A percentile compares a stretch with the other conserved stretches of the same genome.
phyloP scores from a whole-genome alignment of 2,113 vertebrate species.

The Lagopus muta region DNA sequence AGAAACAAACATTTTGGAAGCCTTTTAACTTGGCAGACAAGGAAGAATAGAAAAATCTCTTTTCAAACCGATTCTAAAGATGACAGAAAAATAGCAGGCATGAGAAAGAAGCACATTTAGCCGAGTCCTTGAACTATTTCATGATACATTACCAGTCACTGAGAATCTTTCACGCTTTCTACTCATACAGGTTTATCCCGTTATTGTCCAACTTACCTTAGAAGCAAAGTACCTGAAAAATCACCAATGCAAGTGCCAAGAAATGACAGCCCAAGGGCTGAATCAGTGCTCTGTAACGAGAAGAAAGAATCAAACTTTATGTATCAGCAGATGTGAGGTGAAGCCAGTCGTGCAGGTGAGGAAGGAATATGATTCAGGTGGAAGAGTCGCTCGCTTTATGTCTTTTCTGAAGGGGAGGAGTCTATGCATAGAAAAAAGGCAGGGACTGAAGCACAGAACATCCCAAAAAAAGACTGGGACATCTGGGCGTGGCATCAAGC shows the following conservation, averaged over 20 bases:
- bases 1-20: not conserved
- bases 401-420: not conserved
- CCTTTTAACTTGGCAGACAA: not conserved
- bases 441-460: not conserved
- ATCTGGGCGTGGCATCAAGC: not conserved
- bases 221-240: not conserved
- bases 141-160: not conserved
- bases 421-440: not conserved
- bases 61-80: not conserved
- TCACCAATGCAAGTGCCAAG: not conserved
- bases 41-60: not conserved
- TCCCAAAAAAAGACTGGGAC: not conserved
- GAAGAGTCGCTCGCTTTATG: not conserved
- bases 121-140: not conserved
- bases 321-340: fast-evolving
- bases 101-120: not conserved
- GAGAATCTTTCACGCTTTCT: not conserved
- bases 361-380: not conserved
- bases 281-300: not conserved
- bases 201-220: not conserved
- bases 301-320: not conserved
- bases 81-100: not conserved
- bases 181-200: not conserved
- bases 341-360: not conserved
- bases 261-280: fast-evolving